These are phyloP conservation scores for Rhinoraja longicauda DNA, from an alignment of 2,797 vertebrate genomes.

Conservation along the genomic window DNA sequence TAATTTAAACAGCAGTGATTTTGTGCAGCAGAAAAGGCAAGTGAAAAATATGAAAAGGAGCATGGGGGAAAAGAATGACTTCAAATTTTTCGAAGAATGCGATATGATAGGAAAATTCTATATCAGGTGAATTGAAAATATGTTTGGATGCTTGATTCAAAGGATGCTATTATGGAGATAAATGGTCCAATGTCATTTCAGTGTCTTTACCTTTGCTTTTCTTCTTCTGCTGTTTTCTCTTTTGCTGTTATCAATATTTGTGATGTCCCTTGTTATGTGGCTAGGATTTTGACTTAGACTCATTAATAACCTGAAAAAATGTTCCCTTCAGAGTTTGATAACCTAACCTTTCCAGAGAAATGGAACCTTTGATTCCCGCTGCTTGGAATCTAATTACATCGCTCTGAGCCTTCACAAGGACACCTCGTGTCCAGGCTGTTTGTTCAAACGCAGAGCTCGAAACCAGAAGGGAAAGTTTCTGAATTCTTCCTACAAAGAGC, in stretches of 20 bases:
- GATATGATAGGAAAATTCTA: background rate
- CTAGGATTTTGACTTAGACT: background rate
- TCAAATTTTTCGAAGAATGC: background rate
- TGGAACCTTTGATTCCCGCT: background rate
- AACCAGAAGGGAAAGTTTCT: conserved; percentile 1
- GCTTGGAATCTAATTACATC: background rate
- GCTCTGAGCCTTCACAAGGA: background rate
- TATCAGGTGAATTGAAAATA: background rate
- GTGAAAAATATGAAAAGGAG: background rate
- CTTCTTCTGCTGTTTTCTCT: background rate
- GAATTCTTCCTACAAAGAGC: background rate
- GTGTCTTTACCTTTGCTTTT: background rate
- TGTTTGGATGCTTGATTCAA: background rate
- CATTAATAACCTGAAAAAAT: background rate
- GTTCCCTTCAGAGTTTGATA: background rate
- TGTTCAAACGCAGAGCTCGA: background rate
- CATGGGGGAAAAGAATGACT: too few species aligned
- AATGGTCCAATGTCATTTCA: background rate
- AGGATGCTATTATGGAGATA: background rate
- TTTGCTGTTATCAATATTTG: background rate
- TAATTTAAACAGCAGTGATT: background rate
- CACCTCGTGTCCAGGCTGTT: background rate
- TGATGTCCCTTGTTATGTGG: background rate
- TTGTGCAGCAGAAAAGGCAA: background rate
- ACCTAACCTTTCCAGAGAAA: background rate